phyloP scores from a whole-genome alignment of 2,797 vertebrate genomes.

The Malurus leucopterus region DNA sequence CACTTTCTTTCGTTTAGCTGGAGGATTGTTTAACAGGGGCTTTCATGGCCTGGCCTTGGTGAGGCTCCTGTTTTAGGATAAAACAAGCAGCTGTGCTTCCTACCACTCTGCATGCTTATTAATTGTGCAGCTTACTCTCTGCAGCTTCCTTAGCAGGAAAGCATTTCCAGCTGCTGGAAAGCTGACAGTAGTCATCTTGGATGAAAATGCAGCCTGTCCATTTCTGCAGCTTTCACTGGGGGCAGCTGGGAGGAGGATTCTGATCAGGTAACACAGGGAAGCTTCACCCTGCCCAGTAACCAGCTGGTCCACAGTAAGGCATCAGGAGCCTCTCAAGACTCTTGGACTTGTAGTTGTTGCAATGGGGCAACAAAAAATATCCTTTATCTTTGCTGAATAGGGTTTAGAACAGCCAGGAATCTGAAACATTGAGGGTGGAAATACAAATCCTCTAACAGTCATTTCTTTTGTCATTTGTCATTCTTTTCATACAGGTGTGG shows the following conservation, averaged over 20 bases:
- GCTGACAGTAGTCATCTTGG: background rate
- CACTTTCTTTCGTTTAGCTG: background rate
- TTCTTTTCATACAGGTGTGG: constrained; percentile 84
- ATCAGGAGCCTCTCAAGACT: background rate
- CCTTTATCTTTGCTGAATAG: background rate
- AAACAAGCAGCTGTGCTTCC: background rate
- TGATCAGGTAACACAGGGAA: background rate
- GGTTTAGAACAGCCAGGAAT: background rate
- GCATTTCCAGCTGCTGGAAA: background rate
- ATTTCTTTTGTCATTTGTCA: background rate
- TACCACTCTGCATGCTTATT: background rate
- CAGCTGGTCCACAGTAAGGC: background rate
- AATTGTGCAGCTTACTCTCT: background rate
- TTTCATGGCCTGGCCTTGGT: background rate
- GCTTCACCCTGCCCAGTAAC: background rate
- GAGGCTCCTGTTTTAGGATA: background rate
- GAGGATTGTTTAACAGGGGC: background rate
- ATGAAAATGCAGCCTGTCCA: background rate
- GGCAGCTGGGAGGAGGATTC: background rate
- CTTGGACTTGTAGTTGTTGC: background rate
- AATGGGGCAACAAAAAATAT: background rate
- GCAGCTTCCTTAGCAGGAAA: background rate
- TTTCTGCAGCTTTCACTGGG: background rate
- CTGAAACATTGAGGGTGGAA: background rate
- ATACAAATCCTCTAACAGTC: background rate